A percentile compares a stretch with the other conserved stretches of the same genome.
Conservation (phyloP, 2,113 vertebrate genomes). For the Thermophis baileyi region DNA sequence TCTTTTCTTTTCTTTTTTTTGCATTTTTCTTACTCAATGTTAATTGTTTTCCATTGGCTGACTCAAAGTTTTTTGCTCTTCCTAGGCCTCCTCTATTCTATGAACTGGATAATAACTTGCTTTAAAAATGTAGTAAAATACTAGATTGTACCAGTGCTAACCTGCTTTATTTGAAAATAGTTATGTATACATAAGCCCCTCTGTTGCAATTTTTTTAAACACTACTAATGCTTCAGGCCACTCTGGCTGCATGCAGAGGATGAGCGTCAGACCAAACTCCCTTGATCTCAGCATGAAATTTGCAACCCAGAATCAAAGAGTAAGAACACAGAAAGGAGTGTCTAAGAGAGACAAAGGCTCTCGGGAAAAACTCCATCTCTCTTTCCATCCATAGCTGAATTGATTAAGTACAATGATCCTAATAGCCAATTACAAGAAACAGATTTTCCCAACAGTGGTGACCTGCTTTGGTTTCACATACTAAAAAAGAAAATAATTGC, state of each 20-base stretch:
- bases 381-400: constrained; percentile 40
- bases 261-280: not conserved
- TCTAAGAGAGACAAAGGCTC: constrained; percentile 28
- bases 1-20: not conserved
- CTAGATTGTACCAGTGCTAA: not conserved
- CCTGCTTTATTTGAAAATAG: not conserved
- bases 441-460: not conserved
- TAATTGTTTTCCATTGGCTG: not conserved
- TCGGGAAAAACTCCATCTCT: constrained; percentile 28
- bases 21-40: not conserved
- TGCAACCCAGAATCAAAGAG: constrained; percentile 27
- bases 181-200: not conserved
- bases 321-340: constrained; percentile 20
- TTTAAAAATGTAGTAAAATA: not conserved
- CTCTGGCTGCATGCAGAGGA: not conserved
- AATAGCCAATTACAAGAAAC: not conserved
- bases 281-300: constrained; percentile 12
- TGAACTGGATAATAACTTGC: not conserved
- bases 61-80: not conserved
- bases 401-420: constrained; percentile 37
- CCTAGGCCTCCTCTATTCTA: not conserved
- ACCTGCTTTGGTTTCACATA: constrained; percentile 6
- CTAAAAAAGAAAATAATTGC: not conserved
- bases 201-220: not conserved
- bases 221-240: constrained; percentile 18